phyloP scores from a whole-genome alignment of 2,888 invertebrate species.

The Eurytoma adleriae region DNA sequence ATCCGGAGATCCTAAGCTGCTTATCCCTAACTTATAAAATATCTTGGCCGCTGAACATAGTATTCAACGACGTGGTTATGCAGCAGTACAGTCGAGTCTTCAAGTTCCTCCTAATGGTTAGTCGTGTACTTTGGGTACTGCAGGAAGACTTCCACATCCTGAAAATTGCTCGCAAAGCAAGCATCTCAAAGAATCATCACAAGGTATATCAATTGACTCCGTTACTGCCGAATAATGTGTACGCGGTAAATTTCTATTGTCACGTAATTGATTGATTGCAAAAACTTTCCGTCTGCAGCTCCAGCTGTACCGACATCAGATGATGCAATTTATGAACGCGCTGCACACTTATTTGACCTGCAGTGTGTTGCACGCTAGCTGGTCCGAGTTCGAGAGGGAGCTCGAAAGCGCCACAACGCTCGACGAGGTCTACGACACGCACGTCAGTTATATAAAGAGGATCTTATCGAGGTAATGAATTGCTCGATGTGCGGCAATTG shows the following conservation, averaged over 20 bases:
- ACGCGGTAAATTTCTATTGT: too few relatives aligned
- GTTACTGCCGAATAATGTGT: background rate
- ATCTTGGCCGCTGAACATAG: constrained; percentile 87
- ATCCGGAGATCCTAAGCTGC: constrained; percentile 82
- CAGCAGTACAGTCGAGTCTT: constrained; percentile 86
- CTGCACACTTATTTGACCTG: constrained; percentile 87
- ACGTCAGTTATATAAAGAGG: constrained; percentile 86
- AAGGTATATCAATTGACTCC: constrained; percentile 69
- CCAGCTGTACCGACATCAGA: constrained; percentile 85
- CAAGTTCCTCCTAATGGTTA: constrained; percentile 85
- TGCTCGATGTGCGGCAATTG: constrained; percentile 14
- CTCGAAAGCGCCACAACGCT: constrained; percentile 82
- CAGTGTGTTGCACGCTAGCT: constrained; percentile 85
- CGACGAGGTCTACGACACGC: constrained; percentile 85
- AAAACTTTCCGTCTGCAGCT: constrained; percentile 68
- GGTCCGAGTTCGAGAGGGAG: constrained; percentile 85
- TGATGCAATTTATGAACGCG: constrained; percentile 86
- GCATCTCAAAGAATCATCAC: constrained; percentile 81
- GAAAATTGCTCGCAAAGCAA: constrained; percentile 80
- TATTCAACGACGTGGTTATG: constrained; percentile 84
- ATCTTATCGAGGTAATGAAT: constrained; percentile 81
- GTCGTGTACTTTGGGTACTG: constrained; percentile 86
- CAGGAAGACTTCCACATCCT: constrained; percentile 84
- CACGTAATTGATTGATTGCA: background rate
- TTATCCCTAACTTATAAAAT: constrained; percentile 84